A percentile compares a stretch with the other conserved stretches of the same genome.
Evolutionary conservation across 1,140 invertebrate species (phyloP).

Genomic region (Octopus bimaculoides): DNA sequence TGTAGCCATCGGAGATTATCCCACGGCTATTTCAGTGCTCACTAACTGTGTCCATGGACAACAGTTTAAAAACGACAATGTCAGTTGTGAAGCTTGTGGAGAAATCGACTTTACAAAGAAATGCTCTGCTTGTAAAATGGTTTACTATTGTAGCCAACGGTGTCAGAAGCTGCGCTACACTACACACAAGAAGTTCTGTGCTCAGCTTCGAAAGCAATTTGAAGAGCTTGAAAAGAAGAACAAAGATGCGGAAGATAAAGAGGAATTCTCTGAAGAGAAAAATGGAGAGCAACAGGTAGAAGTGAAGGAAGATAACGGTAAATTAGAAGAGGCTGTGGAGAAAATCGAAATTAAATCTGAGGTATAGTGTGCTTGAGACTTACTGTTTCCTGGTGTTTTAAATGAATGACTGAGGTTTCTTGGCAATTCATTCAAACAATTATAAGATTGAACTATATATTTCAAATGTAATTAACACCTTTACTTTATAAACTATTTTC

Average conservation of each 20-base stretch:
- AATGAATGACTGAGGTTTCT: too few relatives aligned
- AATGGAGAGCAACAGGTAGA: neutral
- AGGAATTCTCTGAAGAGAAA: neutral
- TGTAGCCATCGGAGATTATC: constrained; percentile 62
- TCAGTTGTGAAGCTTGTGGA: constrained; percentile 83
- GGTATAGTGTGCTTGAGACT: too few relatives aligned
- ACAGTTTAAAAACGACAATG: constrained; percentile 64
- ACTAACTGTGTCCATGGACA: constrained; percentile 85
- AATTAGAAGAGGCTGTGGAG: neutral
- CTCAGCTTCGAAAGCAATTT: neutral
- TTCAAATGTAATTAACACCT: too few relatives aligned
- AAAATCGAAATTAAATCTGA: neutral
- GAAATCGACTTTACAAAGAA: constrained; percentile 86
- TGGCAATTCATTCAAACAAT: too few relatives aligned
- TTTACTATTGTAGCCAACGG: constrained; percentile 14
- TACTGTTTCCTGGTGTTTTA: too few relatives aligned
- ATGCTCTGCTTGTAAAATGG: constrained; percentile 90
- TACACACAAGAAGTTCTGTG: neutral
- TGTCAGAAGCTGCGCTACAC: neutral
- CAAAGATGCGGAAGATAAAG: neutral
- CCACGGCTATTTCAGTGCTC: constrained; percentile 72
- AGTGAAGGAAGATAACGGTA: too few relatives aligned
- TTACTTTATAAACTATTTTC: too few relatives aligned
- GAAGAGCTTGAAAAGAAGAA: neutral
- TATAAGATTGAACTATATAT: too few relatives aligned